phyloP scores from a whole-genome alignment of 1,140 invertebrate species.

The Sycophila sp. region DNA sequence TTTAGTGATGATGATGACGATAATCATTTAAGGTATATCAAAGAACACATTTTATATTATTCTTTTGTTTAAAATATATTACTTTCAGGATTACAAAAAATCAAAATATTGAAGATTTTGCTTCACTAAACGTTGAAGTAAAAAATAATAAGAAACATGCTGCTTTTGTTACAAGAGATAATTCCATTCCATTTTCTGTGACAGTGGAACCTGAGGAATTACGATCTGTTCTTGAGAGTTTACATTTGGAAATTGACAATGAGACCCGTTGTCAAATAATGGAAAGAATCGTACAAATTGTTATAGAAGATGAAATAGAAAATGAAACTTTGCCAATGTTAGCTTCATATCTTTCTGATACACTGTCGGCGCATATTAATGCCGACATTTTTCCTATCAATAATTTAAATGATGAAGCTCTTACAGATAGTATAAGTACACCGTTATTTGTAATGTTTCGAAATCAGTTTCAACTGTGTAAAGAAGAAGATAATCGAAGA shows the following conservation, averaged over 20 bases:
- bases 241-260: conserved; percentile 74
- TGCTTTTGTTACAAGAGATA: conserved; percentile 62
- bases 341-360: conserved; percentile 67
- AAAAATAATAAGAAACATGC: conserved; percentile 62
- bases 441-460: conserved; percentile 86
- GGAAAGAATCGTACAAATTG: conserved; percentile 75
- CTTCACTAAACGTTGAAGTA: conserved; percentile 74
- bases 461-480: conserved; percentile 75
- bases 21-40: conserved; percentile 54
- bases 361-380: conserved; percentile 66
- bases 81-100: neutral
- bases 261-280: conserved; percentile 75
- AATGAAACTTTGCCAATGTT: conserved; percentile 71
- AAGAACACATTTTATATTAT: neutral
- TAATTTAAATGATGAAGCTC: conserved; percentile 67
- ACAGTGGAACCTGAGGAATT: conserved; percentile 72
- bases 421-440: conserved; percentile 81
- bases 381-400: conserved; percentile 65
- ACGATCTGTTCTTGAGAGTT: conserved; percentile 72
- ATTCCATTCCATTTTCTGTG: conserved; percentile 62
- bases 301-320: conserved; percentile 75
- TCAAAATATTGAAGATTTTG: conserved; percentile 67
- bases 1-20: conserved; percentile 87
- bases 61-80: neutral
- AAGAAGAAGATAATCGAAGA: conserved; percentile 81